Evolutionary conservation across 2,888 invertebrate species (phyloP), one percentile per base, ranked within the genome.

Genomic region (Lydus trimaculatus): DNA sequence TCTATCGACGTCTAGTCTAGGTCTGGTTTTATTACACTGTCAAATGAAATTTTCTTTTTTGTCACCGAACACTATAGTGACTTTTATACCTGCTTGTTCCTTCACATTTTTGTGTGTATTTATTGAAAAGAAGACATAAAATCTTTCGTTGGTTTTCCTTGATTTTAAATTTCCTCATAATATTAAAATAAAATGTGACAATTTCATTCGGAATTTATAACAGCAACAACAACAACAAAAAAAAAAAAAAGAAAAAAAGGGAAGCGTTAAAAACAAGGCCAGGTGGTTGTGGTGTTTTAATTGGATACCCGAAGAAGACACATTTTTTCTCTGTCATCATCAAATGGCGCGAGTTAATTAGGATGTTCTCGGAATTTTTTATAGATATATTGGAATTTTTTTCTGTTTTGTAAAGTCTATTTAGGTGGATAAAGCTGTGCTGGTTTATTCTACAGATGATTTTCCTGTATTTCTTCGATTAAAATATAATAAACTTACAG

Each of bases 231-330:
- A n/a, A 43, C 39, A 28, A 28, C 28, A 28, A 28, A 28, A 28
- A 28, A n/a, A 4, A 15, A 48, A 2, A 48, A 39, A 13, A 13
- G 15, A 39, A 2, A 7, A 20, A 7, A 52, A 11, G 9, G 11
- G 15, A 60, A 63, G 70, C 67, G 65, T 63, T 65, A 65, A 67
- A 25, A 67, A 60, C 67, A 71, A 61, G 62, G 70, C 64, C 73
- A 73, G 73, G 73, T 72, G 73, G 73, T 43, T 66, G 60, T 48
- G 20, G 48, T 67, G 69, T 72, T 72, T 72, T 74, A 74, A 74
- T 74, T 74, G 72, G 69, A 23, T 25, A 66, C 61, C 56, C 66
- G 63, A 56, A 25, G 73, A 67, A 72, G 72, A 72, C 73, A 67
- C 69, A 69, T 72, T 72, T 70, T 69, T 63, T 61, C 43, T 66